phyloP scores from a whole-genome alignment of 2,113 vertebrate species.

The Brevimyrus niger region DNA sequence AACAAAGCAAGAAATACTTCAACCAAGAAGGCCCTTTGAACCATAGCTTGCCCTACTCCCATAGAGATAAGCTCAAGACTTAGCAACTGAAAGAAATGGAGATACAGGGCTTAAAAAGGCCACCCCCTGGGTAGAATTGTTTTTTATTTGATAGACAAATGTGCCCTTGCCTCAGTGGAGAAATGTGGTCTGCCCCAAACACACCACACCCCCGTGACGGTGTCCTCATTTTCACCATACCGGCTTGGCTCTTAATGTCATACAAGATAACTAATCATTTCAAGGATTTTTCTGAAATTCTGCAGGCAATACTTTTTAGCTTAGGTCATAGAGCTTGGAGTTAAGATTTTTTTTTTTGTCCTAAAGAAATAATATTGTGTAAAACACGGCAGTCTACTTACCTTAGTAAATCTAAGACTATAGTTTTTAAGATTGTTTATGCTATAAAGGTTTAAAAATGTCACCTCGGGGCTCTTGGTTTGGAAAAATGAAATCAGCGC shows the following conservation, averaged over 20 bases:
- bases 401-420: neutral
- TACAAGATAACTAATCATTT: neutral
- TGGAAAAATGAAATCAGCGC: neutral
- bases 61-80: neutral
- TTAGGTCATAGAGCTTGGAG: neutral
- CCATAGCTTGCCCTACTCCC: neutral
- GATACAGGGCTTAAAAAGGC: neutral
- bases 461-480: neutral
- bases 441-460: neutral
- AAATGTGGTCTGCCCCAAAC: neutral
- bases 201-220: neutral
- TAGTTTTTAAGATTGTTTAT: neutral
- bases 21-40: neutral
- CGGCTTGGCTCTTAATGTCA: neutral
- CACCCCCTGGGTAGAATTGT: neutral
- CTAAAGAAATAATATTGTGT: neutral
- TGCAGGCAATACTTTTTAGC: neutral
- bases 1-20: neutral
- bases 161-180: neutral
- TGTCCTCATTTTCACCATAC: neutral
- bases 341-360: neutral
- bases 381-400: neutral
- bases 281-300: neutral
- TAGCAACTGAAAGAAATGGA: neutral
- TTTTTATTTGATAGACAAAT: neutral